Evolutionary conservation across 2,888 invertebrate genomes (phyloP), one percentile per base, ranked within the genome.

Genomic region (Temnothorax rugatulus): DNA sequence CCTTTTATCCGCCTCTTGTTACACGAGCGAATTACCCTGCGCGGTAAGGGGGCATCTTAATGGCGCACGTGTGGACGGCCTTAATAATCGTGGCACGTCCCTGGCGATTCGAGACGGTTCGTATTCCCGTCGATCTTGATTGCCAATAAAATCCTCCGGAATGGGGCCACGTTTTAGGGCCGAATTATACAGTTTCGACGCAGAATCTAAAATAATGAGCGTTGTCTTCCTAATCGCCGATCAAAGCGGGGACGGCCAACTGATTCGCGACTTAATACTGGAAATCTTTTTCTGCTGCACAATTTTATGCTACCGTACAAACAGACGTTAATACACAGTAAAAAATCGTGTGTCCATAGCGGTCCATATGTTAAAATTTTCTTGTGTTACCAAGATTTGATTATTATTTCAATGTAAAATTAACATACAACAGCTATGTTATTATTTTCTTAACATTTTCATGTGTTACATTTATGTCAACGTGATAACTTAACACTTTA

Each of bases 11-110:
- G 59, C 47, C 64, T 81, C 84, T 86, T 71, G 81, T 86, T 86
- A 86, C 84, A 81, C 44, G 84, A 71, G 71, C 74, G 79, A 86
- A 88, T 84, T 88, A 88, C 41, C 52, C 52, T 11, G 59, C 74
- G 41, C 76, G 63, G 74, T 63, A 57, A 86, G 38, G 61, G 59
- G 47, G 61, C 50, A 41, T 34, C 69, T 81, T 84, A 83, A 84
- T 77, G 73, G 54, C 59, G 66, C 57, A 54, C 81, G 81, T 64
- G 75, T 75, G 54, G 63, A 84, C 11, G 71, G 50, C 54, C 54
- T 63, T 83, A 83, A 87, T 75, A 57, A 59, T n/a, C 18, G 57
- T 54, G n/a, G 57, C 66, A 57, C 68, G 47, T 81, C 79, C 13
- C 71, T 59, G 21, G 64, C 50, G 86, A 86, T 81, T 76, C 41